These are phyloP conservation scores for Erithacus rubecula DNA, from an alignment of 2,797 vertebrate species.

Conservation along the genomic window DNA sequence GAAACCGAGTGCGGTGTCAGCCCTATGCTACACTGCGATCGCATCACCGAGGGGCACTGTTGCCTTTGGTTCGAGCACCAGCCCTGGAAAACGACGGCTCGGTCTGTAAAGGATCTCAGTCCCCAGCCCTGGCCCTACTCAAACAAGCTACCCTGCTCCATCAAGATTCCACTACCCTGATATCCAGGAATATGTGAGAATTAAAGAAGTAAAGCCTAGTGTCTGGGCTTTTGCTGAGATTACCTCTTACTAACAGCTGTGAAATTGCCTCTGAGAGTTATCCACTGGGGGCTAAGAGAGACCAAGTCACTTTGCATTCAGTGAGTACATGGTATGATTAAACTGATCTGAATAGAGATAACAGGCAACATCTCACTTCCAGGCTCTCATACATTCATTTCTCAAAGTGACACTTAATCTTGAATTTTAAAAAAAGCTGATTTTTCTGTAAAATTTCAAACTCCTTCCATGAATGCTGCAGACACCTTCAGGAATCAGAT, in stretches of 20 bases:
- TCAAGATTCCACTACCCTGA: neutral
- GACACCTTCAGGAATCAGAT: neutral
- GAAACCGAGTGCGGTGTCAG: rapidly evolving
- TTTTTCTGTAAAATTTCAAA: neutral
- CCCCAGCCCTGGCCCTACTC: neutral
- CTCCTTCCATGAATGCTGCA: neutral
- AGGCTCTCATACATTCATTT: neutral
- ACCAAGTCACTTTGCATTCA: neutral
- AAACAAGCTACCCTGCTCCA: neutral
- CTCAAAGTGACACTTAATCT: neutral
- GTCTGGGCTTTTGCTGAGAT: neutral
- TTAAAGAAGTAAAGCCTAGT: neutral
- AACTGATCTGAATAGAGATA: neutral
- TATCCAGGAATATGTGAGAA: neutral
- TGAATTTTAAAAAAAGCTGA: neutral
- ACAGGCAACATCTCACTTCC: neutral
- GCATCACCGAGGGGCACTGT: conserved; percentile 19
- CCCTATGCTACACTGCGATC: neutral
- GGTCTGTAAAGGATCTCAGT: neutral
- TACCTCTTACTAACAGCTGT: neutral
- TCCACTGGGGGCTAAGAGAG: neutral
- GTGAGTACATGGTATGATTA: neutral
- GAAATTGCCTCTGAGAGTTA: neutral
- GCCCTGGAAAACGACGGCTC: neutral
- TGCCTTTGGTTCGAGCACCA: neutral